Evolutionary conservation across 2,113 vertebrate genomes (phyloP).

Genomic region (Dasyprocta punctata): DNA sequence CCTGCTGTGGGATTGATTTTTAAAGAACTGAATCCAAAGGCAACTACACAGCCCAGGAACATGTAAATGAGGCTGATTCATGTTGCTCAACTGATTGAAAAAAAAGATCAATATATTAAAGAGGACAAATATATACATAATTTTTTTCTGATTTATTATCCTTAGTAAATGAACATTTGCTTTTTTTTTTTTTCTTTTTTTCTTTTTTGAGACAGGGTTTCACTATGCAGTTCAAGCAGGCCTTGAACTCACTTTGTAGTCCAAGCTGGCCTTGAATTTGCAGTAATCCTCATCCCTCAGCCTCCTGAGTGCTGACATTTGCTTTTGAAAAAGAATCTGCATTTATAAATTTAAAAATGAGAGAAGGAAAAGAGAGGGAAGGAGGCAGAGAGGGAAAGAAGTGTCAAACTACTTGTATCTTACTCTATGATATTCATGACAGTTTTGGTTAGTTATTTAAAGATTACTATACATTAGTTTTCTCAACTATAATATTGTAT

Average conservation of each 20-base stretch:
- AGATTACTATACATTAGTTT: not conserved
- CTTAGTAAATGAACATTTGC: conserved; percentile 41
- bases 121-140: not conserved
- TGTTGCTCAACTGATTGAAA: conserved; percentile 1
- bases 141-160: not conserved
- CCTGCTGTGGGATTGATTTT: not conserved
- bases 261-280: too few relatives aligned
- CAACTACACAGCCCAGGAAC: not conserved
- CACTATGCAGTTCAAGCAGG: too few relatives aligned
- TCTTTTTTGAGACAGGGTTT: too few relatives aligned
- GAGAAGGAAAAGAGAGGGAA: not conserved
- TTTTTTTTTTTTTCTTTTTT: not conserved
- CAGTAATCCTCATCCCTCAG: too few relatives aligned
- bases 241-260: too few relatives aligned
- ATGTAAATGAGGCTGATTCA: not conserved
- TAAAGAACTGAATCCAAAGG: not conserved
- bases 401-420: not conserved
- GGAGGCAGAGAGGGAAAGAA: not conserved
- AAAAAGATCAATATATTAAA: not conserved
- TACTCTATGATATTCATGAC: not conserved
- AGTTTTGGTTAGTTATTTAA: conserved; percentile 37
- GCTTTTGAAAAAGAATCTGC: conserved; percentile 30
- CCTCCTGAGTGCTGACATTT: not conserved
- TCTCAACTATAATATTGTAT: not conserved
- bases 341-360: conserved; percentile 25